Evolutionary conservation across 35 echinoderm and acorn worm genomes (phyloP).

Genomic region (Eucidaris tribuloides): DNA sequence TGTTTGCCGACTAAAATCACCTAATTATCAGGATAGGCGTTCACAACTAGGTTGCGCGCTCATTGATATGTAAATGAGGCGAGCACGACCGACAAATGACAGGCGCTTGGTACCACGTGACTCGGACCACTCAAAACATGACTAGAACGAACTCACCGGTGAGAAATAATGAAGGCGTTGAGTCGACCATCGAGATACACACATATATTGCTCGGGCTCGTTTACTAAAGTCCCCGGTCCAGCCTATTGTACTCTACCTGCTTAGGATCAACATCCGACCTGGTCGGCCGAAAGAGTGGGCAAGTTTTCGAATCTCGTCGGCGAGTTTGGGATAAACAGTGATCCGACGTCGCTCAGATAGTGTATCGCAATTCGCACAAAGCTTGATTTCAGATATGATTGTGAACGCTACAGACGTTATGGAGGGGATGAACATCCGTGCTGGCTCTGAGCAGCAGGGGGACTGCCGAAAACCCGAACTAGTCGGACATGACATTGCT

Average conservation of each 20-base stretch:
- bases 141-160: conserved; percentile 14
- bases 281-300: background rate
- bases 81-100: conserved; percentile 62
- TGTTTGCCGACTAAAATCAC: conserved; percentile 25
- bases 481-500: conserved; percentile 3
- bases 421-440: conserved; percentile 32
- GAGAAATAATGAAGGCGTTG: conserved; percentile 23
- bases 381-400: conserved; percentile 27
- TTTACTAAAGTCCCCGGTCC: conserved; percentile 6
- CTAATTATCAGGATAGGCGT: conserved; percentile 62
- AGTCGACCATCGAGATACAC: conserved; percentile 15
- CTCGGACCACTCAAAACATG: conserved; percentile 14
- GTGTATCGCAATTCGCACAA: conserved; percentile 1
- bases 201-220: conserved; percentile 1
- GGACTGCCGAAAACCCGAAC: conserved; percentile 5
- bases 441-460: conserved; percentile 11
- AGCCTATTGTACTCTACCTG: conserved; percentile 32
- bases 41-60: conserved; percentile 42
- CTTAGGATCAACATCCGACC: conserved; percentile 6
- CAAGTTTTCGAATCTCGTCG: background rate
- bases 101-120: conserved; percentile 65
- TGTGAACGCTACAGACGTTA: conserved; percentile 20
- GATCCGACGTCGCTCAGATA: background rate
- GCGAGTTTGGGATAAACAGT: conserved; percentile 33
- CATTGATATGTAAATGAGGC: conserved; percentile 67